phyloP scores from a whole-genome alignment of 2,888 invertebrate species.

The Epistrophella euchroma region DNA sequence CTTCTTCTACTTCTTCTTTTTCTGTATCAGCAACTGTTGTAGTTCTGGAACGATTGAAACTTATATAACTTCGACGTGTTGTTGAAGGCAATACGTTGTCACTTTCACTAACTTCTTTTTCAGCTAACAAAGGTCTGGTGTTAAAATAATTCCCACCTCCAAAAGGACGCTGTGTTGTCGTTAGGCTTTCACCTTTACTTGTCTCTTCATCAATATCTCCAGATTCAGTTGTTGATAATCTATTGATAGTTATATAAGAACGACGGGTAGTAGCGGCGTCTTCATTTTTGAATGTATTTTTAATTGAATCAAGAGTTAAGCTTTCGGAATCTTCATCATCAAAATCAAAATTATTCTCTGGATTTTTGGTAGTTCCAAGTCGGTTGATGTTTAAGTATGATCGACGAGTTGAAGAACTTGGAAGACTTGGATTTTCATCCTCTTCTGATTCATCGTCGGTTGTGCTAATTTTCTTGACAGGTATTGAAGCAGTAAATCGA shows the following conservation, averaged over 20 bases:
- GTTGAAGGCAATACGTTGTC: background rate
- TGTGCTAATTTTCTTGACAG: no score
- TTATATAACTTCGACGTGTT: slow-evolving; percentile 62
- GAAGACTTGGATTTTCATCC: background rate
- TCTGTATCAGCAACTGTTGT: slow-evolving; percentile 10
- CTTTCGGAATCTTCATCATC: background rate
- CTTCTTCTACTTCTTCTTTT: slow-evolving; percentile 49
- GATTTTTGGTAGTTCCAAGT: slow-evolving; percentile 25
- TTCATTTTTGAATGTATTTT: background rate
- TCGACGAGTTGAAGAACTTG: slow-evolving; percentile 47
- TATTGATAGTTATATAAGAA: slow-evolving; percentile 47
- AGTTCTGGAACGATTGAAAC: slow-evolving; percentile 74
- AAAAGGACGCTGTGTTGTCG: slow-evolving; percentile 15
- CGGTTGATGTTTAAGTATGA: slow-evolving; percentile 49
- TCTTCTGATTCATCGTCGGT: background rate
- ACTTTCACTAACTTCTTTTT: background rate
- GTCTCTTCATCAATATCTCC: background rate
- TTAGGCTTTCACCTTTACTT: background rate
- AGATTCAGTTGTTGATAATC: slow-evolving; percentile 11
- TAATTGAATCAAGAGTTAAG: background rate
- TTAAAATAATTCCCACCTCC: background rate
- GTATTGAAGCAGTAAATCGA: slow-evolving; percentile 36
- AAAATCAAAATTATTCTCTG: background rate
- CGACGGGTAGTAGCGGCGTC: slow-evolving; percentile 46
- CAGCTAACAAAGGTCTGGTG: background rate